phyloP scores from a whole-genome alignment of 2,113 vertebrate genomes.

The Arizona elegans region DNA sequence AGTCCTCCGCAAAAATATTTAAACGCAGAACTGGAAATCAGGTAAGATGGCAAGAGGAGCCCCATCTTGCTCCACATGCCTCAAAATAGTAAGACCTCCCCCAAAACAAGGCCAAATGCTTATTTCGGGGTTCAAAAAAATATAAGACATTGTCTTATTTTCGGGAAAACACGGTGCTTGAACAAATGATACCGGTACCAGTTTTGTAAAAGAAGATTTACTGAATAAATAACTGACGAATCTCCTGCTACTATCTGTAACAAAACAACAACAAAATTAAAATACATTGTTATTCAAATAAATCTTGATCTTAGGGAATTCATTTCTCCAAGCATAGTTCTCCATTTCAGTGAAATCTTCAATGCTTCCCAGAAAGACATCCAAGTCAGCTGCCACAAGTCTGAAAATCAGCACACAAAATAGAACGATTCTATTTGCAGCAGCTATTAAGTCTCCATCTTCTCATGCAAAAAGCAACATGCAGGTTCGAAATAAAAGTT shows the following conservation, averaged over 20 bases:
- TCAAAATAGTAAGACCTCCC: too few relatives aligned
- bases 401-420: constrained; percentile 49
- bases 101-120: too few relatives aligned
- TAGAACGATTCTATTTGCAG: not conserved
- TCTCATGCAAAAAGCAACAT: not conserved
- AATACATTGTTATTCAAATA: not conserved
- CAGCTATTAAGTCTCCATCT: not conserved
- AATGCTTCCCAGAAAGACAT: constrained; percentile 30
- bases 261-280: not conserved
- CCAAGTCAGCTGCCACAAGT: constrained; percentile 28
- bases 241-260: not conserved
- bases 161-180: too few relatives aligned
- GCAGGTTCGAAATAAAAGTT: not conserved
- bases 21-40: too few relatives aligned
- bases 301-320: constrained; percentile 18
- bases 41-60: too few relatives aligned
- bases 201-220: constrained; percentile 39
- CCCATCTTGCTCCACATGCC: too few relatives aligned
- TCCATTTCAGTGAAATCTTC: constrained; percentile 23
- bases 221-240: constrained; percentile 49
- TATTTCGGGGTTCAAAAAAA: too few relatives aligned
- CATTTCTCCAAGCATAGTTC: constrained; percentile 35
- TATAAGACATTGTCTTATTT: too few relatives aligned
- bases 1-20: too few relatives aligned
- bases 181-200: not conserved